These are phyloP conservation scores for Pterocles burchelli DNA, from an alignment of 2,113 vertebrate species.

Conservation along the genomic window DNA sequence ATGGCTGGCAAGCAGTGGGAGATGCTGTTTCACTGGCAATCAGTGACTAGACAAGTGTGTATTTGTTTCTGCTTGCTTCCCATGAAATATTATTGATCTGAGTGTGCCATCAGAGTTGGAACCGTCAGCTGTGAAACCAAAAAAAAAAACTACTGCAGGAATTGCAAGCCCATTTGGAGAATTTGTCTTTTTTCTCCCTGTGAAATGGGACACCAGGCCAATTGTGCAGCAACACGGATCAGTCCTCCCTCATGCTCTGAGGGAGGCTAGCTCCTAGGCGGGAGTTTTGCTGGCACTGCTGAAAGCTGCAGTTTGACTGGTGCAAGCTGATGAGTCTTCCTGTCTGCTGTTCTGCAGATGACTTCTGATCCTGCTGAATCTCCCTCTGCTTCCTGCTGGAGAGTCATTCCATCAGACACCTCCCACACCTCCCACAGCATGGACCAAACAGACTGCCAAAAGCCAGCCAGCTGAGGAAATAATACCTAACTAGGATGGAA, in stretches of 20 bases:
- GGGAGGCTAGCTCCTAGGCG: background rate
- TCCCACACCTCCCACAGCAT: background rate
- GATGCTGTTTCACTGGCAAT: slow-evolving; percentile 72
- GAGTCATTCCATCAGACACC: background rate
- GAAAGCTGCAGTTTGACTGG: background rate
- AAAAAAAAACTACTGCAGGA: slow-evolving; percentile 14
- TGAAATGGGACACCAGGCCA: slow-evolving; percentile 1
- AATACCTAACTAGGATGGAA: background rate
- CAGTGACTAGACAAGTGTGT: slow-evolving; percentile 47
- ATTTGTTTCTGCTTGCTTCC: slow-evolving; percentile 74
- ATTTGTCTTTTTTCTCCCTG: background rate
- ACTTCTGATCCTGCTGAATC: slow-evolving; percentile 22
- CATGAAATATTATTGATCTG: slow-evolving; percentile 67
- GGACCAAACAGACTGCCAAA: background rate
- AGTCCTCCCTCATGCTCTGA: background rate
- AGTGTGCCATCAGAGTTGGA: slow-evolving; percentile 31
- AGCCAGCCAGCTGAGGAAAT: background rate
- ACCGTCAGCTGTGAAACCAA: slow-evolving; percentile 18
- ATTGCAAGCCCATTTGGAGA: slow-evolving; percentile 5
- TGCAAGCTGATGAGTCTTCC: background rate
- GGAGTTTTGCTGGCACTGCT: background rate
- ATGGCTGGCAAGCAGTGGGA: slow-evolving; percentile 65
- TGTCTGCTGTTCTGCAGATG: background rate
- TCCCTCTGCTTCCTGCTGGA: background rate
- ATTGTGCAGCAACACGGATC: background rate